Evolutionary conservation across 1,140 invertebrate species (phyloP), one percentile per base, ranked within the genome.

Genomic region (Zaprionus inermis): DNA sequence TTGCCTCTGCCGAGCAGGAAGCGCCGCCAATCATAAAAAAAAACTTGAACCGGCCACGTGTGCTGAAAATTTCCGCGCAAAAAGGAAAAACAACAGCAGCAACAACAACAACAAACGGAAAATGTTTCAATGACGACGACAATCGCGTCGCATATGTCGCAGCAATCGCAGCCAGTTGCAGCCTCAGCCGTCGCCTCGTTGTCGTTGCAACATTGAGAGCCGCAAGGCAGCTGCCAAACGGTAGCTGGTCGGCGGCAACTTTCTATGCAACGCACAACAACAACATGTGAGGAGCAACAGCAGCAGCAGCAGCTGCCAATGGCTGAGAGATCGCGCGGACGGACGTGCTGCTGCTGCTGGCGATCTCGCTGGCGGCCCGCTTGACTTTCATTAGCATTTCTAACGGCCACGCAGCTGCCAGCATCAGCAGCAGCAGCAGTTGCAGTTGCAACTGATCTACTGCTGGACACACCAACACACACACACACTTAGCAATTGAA

Each of bases 371-470:
- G 34, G 64, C 64, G 41, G 32, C 30, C 63, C 76, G 79, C 74
- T 67, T 81, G 84, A 81, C 84, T 89, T 89, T 89, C 84, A 89
- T 89, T 89, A 89, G 84, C 84, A 89, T 89, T 89, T 89, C 84
- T 89, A 89, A 89, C 84, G 84, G 84, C 84, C 84, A 84, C 84
- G 84, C 84, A 89, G 84, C 84, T 89, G 84, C 73, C 74, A 78
- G 58, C 59, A 81, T 78, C 70, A 63, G 70, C 32, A 65, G 49
- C 36, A 16, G 38, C 73, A 78, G 63, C 68, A 82, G 76, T 65
- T 63, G 69, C 32, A 65, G 56, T 68, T 73, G 75, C 59, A 76
- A 71, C 63, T 72, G 73, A 70, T 80, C 78, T 77, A 76, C 81
- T 78, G 32, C 63, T 51, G 51, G 24, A 60, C 72, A 68, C 49